phyloP scores from a whole-genome alignment of 35 echinoderm and acorn worm species.

The Strongylocentrotus purpuratus region DNA sequence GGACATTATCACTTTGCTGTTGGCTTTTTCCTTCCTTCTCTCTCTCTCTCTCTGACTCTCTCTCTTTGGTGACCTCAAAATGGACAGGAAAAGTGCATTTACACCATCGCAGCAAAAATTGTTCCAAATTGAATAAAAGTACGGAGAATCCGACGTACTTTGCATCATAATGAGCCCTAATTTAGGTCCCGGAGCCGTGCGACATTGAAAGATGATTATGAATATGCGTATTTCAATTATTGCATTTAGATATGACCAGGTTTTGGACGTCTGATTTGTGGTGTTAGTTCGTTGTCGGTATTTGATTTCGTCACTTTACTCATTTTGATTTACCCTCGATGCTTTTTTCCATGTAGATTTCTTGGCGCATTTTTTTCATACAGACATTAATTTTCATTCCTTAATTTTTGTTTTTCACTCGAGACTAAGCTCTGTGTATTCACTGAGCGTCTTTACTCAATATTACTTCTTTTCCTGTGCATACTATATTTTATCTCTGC shows the following conservation, averaged over 20 bases:
- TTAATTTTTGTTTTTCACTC: too few relatives aligned
- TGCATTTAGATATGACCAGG: constrained; percentile 25
- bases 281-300: background rate
- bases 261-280: background rate
- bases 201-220: constrained; percentile 18
- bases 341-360: too few relatives aligned
- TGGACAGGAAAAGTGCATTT: constrained; percentile 40
- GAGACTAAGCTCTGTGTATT: too few relatives aligned
- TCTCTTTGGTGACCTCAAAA: constrained; percentile 20
- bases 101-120: constrained; percentile 26
- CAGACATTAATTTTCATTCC: too few relatives aligned
- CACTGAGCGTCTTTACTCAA: too few relatives aligned
- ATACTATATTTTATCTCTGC: too few relatives aligned
- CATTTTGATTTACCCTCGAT: too few relatives aligned
- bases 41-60: background rate
- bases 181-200: background rate
- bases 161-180: constrained; percentile 35
- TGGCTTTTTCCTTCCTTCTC: background rate
- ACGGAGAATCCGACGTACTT: constrained; percentile 29
- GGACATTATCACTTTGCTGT: constrained; percentile 30
- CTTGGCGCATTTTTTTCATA: too few relatives aligned
- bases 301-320: too few relatives aligned
- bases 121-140: constrained; percentile 44
- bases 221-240: constrained; percentile 19
- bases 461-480: too few relatives aligned